Base-by-base conservation (phyloP, 2,797 vertebrate species). In the Tadarida brasiliensis region DNA sequence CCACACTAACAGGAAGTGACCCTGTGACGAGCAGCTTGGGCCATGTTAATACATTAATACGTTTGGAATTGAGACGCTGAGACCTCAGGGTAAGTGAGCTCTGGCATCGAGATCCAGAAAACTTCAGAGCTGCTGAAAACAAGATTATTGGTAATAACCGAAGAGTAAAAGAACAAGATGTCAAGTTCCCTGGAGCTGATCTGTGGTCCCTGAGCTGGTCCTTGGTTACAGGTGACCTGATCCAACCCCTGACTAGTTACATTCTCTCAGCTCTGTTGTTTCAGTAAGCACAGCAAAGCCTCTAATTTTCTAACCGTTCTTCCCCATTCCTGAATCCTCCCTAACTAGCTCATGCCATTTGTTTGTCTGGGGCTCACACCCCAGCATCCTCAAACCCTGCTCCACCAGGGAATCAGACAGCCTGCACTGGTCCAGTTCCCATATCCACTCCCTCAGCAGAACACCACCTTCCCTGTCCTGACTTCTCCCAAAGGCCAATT, bases 401-500 rank as follows among this genome's bases (percentile, higher is more conserved):
- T 59, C 26, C 4, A 24, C 54, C 4, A 0, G n/a, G 86, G 59
- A 76, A 88, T 77, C 63, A 76, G 71, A 84, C 70, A 76, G 88
- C 28, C 56, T 73, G 77, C 14, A 7, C 54, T 22, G 28, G 67
- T 77, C 49, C 61, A 24, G 80, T 2, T 24, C 26, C 28, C 24
- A 19, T 5, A n/a, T 47, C 84, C 4, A 30, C 80, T 82, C 61
- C 70, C 73, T 30, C 26, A 19, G 91, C 47, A 82, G 63, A 94
- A 56, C 33, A 19, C 51, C 11, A 70, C 83, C 71, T 77, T 91
- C 74, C 33, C 56, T 3, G 14, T 39, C 77, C 87, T 2, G 33
- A 39, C 26, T 61, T 73, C 63, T 92, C 77, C 92, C 71, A 51
- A 63, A 84, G 51, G 35, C 71, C 92, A 87, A 49, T 85, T 59